Percentiles rank a stretch among this genome's conserved stretches.
phyloP scores from a whole-genome alignment of 2,797 vertebrate species.

The Sylvia borin region DNA sequence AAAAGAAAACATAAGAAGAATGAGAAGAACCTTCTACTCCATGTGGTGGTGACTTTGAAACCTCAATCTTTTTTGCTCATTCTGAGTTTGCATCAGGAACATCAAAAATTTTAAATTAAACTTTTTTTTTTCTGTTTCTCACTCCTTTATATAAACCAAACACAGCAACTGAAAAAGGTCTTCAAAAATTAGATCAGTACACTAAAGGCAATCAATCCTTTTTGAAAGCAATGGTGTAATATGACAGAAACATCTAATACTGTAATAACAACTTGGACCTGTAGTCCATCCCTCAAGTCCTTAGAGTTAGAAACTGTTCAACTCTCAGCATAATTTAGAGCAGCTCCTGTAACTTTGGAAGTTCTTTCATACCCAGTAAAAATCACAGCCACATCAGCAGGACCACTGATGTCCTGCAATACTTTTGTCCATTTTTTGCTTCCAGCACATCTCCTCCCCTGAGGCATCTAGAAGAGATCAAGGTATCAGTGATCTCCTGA shows the following conservation, averaged over 20 bases:
- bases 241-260: neutral
- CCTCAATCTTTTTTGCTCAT: neutral
- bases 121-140: neutral
- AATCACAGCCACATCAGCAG: neutral
- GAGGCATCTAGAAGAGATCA: neutral
- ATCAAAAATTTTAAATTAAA: neutral
- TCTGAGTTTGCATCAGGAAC: neutral
- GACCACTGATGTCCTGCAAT: neutral
- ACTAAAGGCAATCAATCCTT: neutral
- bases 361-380: neutral
- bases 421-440: neutral
- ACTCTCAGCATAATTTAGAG: neutral
- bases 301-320: neutral
- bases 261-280: neutral
- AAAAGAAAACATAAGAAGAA: neutral
- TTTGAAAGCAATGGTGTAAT: neutral
- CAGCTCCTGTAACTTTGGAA: neutral
- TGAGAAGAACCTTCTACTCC: neutral
- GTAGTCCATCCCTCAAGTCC: neutral
- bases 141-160: neutral
- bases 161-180: neutral
- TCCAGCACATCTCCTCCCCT: neutral
- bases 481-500: neutral
- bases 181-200: neutral
- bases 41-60: neutral